Evolutionary conservation across 2,113 vertebrate species (phyloP).

Genomic region (Apteryx mantelli): DNA sequence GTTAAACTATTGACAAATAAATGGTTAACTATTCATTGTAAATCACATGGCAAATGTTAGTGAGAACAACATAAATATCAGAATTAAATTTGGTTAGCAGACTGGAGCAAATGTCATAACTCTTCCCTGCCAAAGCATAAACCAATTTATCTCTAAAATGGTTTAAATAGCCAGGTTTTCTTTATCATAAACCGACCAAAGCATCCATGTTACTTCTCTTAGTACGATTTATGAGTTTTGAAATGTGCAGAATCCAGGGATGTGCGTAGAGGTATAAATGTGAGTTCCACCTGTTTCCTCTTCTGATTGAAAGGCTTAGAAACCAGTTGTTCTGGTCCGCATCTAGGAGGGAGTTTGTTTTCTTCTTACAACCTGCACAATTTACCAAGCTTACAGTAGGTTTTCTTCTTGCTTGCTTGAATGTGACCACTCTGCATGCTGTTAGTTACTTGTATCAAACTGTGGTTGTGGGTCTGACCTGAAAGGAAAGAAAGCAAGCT

Average conservation of each 20-base stretch:
- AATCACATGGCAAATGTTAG: conserved; percentile 25
- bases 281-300: background rate
- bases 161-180: conserved; percentile 36
- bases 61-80: conserved; percentile 24
- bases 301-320: background rate
- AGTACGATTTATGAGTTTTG: conserved; percentile 40
- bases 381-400: background rate
- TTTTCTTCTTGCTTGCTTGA: background rate
- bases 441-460: background rate
- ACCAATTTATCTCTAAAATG: conserved; percentile 35
- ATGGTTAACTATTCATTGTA: conserved; percentile 34
- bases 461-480: conserved; percentile 16
- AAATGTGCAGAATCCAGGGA: conserved; percentile 15
- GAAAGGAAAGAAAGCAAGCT: background rate
- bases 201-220: background rate
- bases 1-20: background rate
- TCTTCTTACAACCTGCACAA: background rate
- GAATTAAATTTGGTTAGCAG: conserved; percentile 23
- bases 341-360: conserved; percentile 4
- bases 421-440: conserved; percentile 43
- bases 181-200: conserved; percentile 22
- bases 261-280: background rate
- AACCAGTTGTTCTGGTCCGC: background rate
- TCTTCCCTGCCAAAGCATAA: conserved; percentile 28
- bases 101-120: conserved; percentile 43